phyloP scores from a whole-genome alignment of 1,140 invertebrate species.

The Glossosoma conforme region DNA sequence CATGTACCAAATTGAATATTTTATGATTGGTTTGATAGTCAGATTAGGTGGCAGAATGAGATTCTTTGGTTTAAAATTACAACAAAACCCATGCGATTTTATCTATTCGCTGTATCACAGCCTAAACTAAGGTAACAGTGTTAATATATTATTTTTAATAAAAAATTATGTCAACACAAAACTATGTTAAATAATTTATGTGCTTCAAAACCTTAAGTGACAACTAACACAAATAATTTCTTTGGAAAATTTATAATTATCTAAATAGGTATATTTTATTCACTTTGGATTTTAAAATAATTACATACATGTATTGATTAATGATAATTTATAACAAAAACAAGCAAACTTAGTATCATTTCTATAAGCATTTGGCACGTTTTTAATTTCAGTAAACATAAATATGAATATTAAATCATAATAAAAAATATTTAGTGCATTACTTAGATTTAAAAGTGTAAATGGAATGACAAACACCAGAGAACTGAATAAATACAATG shows the following conservation, averaged over 20 bases:
- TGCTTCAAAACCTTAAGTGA: slow-evolving; percentile 23
- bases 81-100: slow-evolving; percentile 19
- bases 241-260: slow-evolving; percentile 2
- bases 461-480: too few relatives aligned
- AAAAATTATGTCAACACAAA: not conserved
- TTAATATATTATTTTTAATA: slow-evolving; percentile 11
- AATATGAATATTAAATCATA: too few relatives aligned
- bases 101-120: slow-evolving; percentile 25
- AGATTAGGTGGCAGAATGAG: slow-evolving; percentile 1
- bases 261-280: too few relatives aligned
- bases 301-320: too few relatives aligned
- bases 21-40: slow-evolving; percentile 20
- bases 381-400: too few relatives aligned
- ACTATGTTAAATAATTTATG: slow-evolving; percentile 22
- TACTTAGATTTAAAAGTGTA: too few relatives aligned
- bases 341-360: too few relatives aligned
- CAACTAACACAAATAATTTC: slow-evolving; percentile 18
- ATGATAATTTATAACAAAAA: too few relatives aligned
- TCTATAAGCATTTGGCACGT: too few relatives aligned
- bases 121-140: slow-evolving; percentile 29
- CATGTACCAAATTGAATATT: slow-evolving; percentile 24
- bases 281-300: too few relatives aligned
- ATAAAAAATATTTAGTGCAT: too few relatives aligned
- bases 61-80: slow-evolving; percentile 22
- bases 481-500: too few relatives aligned